Percentiles rank a stretch among this genome's conserved stretches.
Conservation (phyloP, 2,797 vertebrate species). For the Danio tinwini region DNA sequence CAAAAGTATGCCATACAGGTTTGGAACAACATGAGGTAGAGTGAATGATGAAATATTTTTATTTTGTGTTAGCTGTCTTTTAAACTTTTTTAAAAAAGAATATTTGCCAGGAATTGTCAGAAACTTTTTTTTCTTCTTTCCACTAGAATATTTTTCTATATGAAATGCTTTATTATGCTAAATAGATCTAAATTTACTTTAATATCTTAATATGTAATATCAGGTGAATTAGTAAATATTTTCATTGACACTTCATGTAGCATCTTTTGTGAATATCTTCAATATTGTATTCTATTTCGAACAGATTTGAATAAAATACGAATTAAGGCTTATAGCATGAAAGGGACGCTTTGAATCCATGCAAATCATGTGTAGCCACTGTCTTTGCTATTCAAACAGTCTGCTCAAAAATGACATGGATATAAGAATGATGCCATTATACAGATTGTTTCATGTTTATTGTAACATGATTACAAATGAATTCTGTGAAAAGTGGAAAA, state of each 20-base stretch:
- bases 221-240: background rate
- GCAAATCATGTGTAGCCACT: slow-evolving; percentile 21
- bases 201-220: background rate
- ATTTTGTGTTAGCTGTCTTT: background rate
- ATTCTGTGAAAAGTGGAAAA: background rate
- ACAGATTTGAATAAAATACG: slow-evolving; percentile 23
- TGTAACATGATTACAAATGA: background rate
- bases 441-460: background rate
- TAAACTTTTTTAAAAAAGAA: background rate
- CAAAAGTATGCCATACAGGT: background rate
- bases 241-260: background rate
- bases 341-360: slow-evolving; percentile 33
- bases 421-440: background rate
- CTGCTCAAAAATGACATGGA: background rate
- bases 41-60: background rate
- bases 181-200: background rate
- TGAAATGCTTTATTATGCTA: background rate
- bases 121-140: background rate
- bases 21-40: background rate
- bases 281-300: background rate
- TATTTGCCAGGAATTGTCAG: background rate
- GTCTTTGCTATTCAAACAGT: slow-evolving; percentile 31
- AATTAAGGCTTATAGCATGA: slow-evolving; percentile 7
- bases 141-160: background rate
- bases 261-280: background rate